These are phyloP conservation scores for Caenorhabditis panamensis DNA, from an alignment of 2,888 invertebrate species.

Conservation along the genomic window DNA sequence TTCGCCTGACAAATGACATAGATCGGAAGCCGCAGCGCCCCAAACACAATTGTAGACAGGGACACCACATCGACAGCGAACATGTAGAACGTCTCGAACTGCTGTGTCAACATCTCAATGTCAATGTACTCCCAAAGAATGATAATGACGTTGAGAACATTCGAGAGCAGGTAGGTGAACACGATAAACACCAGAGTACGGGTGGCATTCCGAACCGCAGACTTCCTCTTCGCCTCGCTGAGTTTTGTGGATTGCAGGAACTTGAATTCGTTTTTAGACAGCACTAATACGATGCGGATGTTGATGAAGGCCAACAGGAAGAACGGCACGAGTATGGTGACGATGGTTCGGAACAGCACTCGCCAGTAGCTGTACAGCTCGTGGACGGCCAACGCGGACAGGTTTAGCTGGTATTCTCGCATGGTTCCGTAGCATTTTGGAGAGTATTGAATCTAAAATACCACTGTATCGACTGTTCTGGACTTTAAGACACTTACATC, in stretches of 20 bases:
- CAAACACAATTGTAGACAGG: constrained; percentile 74
- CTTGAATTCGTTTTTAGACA: constrained; percentile 67
- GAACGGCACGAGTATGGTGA: constrained; percentile 78
- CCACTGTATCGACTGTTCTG: too few species aligned
- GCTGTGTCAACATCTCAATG: constrained; percentile 47
- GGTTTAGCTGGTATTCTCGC: constrained; percentile 70
- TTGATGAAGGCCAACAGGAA: constrained; percentile 74
- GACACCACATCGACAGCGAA: constrained; percentile 78
- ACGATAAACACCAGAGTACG: constrained; percentile 75
- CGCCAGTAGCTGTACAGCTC: constrained; percentile 66
- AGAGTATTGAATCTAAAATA: constrained; percentile 66
- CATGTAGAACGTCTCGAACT: constrained; percentile 73
- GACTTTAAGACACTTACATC: too few species aligned
- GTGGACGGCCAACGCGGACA: constrained; percentile 69
- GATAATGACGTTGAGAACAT: constrained; percentile 77
- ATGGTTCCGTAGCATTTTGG: constrained; percentile 73
- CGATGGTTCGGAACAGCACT: constrained; percentile 70
- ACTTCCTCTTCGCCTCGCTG: constrained; percentile 71
- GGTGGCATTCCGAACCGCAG: constrained; percentile 75
- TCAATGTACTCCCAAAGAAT: constrained; percentile 80
- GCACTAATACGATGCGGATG: constrained; percentile 70
- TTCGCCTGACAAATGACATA: constrained; percentile 75
- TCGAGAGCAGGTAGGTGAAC: constrained; percentile 77
- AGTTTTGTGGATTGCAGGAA: constrained; percentile 67
- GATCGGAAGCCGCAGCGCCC: constrained; percentile 77